Evolutionary conservation across 1,140 invertebrate species (phyloP).

Genomic region (Charaxes varanes): DNA sequence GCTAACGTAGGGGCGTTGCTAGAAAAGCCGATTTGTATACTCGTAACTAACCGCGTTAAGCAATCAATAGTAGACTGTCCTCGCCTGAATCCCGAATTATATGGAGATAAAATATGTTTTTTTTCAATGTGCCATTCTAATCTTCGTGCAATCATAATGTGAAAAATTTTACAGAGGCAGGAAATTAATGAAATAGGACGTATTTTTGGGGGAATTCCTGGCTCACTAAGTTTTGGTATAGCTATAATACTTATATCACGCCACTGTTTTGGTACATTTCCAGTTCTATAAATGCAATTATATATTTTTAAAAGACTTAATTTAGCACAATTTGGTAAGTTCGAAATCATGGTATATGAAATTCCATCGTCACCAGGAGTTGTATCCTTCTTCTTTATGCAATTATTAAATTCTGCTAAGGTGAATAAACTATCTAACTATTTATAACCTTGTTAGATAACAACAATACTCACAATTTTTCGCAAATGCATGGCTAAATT

Average conservation of each 20-base stretch:
- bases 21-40: constrained; percentile 8
- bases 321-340: constrained; percentile 1
- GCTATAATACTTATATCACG: not conserved
- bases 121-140: constrained; percentile 4
- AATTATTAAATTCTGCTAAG: not conserved
- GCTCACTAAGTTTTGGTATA: not conserved
- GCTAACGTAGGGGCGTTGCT: not conserved
- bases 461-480: constrained; percentile 80
- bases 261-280: not conserved
- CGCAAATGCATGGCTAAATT: constrained; percentile 90
- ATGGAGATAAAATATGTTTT: constrained; percentile 1
- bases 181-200: constrained; percentile 1
- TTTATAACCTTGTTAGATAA: constrained; percentile 10
- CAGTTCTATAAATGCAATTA: constrained; percentile 1
- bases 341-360: not conserved
- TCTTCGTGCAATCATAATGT: not conserved
- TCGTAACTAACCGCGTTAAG: constrained; percentile 1
- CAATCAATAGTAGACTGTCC: constrained; percentile 1
- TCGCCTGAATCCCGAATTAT: constrained; percentile 12
- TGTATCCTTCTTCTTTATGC: not conserved
- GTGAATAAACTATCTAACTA: no score
- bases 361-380: not conserved
- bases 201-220: not conserved
- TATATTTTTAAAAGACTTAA: not conserved
- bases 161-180: constrained; percentile 4